These are phyloP conservation scores for Oreochromis niloticus DNA, from an alignment of 2,113 vertebrate species.

Conservation along the genomic window DNA sequence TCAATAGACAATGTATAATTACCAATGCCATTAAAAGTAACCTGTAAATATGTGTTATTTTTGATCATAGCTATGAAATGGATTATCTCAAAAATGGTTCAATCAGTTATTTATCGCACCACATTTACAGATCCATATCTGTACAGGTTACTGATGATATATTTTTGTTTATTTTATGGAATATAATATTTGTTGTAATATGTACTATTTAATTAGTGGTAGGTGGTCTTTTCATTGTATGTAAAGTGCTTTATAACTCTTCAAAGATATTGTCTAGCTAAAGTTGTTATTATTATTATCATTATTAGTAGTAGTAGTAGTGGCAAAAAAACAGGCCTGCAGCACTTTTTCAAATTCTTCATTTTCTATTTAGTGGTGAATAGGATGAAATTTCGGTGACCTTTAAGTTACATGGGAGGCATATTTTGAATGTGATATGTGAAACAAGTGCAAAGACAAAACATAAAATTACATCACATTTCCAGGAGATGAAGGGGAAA, in stretches of 20 bases:
- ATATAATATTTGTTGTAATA: background rate
- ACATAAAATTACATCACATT: background rate
- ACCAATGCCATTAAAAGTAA: background rate
- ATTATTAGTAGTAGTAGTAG: background rate
- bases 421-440: background rate
- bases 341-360: background rate
- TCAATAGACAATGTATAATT: background rate
- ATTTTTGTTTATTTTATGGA: background rate
- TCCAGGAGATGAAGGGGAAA: background rate
- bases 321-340: background rate
- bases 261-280: background rate
- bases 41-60: background rate
- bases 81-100: background rate
- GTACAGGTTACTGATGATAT: background rate
- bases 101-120: background rate
- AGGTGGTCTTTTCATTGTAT: background rate
- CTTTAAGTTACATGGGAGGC: accelerated
- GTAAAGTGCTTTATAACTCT: background rate
- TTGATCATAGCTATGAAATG: background rate
- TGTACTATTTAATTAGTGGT: background rate
- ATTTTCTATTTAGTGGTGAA: background rate
- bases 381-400: background rate
- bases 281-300: background rate
- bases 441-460: background rate
- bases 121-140: background rate